Conservation (phyloP, 2,797 vertebrate species). For the Gymnothorax reevesii region DNA sequence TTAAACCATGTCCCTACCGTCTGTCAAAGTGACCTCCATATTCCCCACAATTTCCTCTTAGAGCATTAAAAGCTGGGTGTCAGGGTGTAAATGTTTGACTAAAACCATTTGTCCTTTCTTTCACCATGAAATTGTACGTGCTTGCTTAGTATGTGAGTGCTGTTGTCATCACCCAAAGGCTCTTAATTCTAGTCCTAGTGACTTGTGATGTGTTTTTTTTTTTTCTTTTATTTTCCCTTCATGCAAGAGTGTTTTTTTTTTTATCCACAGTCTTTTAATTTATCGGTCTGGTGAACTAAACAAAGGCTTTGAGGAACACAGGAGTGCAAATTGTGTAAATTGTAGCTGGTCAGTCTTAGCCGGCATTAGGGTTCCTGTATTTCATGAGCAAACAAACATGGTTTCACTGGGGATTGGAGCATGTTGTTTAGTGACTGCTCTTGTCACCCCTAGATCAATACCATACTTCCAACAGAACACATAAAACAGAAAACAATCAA, state of each 20-base stretch:
- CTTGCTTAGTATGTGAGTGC: conserved; percentile 66
- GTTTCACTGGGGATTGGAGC: neutral
- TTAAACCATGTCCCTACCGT: conserved; percentile 74
- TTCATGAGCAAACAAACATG: conserved; percentile 18
- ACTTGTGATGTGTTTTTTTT: conserved; percentile 61
- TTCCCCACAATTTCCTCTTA: conserved; percentile 66
- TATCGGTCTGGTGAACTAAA: conserved; percentile 74
- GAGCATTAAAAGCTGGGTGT: conserved; percentile 63
- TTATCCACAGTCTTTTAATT: conserved; percentile 72
- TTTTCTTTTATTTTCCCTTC: conserved; percentile 52
- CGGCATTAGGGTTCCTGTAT: neutral
- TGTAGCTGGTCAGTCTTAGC: conserved; percentile 57
- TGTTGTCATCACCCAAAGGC: conserved; percentile 60
- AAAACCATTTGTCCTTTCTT: conserved; percentile 72
- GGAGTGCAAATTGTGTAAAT: conserved; percentile 62
- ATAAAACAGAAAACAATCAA: neutral
- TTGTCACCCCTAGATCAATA: neutral
- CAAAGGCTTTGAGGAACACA: conserved; percentile 52
- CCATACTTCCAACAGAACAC: neutral
- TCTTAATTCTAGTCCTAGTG: conserved; percentile 42
- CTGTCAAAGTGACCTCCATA: conserved; percentile 58
- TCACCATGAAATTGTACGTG: conserved; percentile 70
- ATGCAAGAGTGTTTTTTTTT: conserved; percentile 60
- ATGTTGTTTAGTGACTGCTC: neutral
- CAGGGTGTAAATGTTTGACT: conserved; percentile 58